Evolutionary conservation across 1,140 invertebrate species (phyloP).

Genomic region (Steinernema feltiae): DNA sequence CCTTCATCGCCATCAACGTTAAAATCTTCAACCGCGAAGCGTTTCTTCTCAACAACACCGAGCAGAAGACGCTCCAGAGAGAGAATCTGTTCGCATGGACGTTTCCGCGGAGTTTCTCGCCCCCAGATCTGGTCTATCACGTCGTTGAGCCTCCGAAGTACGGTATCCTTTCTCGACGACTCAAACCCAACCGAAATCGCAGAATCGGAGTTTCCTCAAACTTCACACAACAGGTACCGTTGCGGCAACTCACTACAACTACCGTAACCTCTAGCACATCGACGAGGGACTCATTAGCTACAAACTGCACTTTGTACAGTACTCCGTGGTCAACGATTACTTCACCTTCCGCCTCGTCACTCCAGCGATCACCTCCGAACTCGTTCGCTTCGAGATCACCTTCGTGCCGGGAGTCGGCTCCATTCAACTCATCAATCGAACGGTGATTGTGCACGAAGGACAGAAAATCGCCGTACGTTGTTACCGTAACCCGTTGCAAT

Average conservation of each 20-base stretch:
- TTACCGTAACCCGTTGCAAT: background rate
- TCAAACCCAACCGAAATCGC: slow-evolving; percentile 36
- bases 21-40: slow-evolving; percentile 52
- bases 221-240: slow-evolving; percentile 51
- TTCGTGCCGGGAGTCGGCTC: slow-evolving; percentile 50
- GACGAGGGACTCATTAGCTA: slow-evolving; percentile 45
- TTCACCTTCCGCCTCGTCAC: slow-evolving; percentile 53
- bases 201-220: slow-evolving; percentile 56
- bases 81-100: slow-evolving; percentile 51
- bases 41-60: slow-evolving; percentile 51
- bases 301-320: slow-evolving; percentile 55
- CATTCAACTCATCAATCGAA: slow-evolving; percentile 51
- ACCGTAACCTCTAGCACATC: slow-evolving; percentile 42
- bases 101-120: slow-evolving; percentile 46
- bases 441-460: slow-evolving; percentile 52
- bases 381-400: slow-evolving; percentile 50
- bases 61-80: slow-evolving; percentile 32
- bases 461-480: slow-evolving; percentile 20
- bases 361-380: slow-evolving; percentile 48
- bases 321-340: slow-evolving; percentile 53
- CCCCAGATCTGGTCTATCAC: slow-evolving; percentile 47
- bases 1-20: slow-evolving; percentile 53
- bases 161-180: slow-evolving; percentile 48
- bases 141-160: slow-evolving; percentile 55
- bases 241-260: background rate